These are phyloP conservation scores for Schizopygopsis malacanthus DNA, from an alignment of 2,797 vertebrate genomes.

Conservation along the genomic window DNA sequence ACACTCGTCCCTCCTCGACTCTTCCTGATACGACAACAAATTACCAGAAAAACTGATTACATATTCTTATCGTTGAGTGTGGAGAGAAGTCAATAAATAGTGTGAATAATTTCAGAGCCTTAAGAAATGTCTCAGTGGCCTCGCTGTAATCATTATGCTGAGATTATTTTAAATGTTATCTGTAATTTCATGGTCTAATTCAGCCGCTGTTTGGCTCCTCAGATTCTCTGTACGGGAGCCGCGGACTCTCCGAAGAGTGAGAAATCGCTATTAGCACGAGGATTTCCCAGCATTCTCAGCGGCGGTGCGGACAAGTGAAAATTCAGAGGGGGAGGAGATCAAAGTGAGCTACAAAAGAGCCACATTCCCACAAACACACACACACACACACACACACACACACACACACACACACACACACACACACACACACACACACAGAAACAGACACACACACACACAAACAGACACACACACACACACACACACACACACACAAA, in stretches of 20 bases:
- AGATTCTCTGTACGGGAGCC: slow-evolving; percentile 23
- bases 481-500: background rate
- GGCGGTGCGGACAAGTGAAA: background rate
- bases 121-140: slow-evolving; percentile 45
- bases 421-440: background rate
- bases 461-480: background rate
- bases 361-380: background rate
- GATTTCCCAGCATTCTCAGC: slow-evolving; percentile 16
- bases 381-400: background rate
- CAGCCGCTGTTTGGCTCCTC: slow-evolving; percentile 31
- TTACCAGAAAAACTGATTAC: slow-evolving; percentile 49
- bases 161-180: slow-evolving; percentile 54
- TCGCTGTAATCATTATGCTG: slow-evolving; percentile 40
- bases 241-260: slow-evolving; percentile 28
- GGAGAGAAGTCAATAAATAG: slow-evolving; percentile 36
- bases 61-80: slow-evolving; percentile 34
- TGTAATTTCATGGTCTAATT: slow-evolving; percentile 50
- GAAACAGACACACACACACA: no score
- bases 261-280: slow-evolving; percentile 19
- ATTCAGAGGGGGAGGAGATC: slow-evolving; percentile 2
- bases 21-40: slow-evolving; percentile 39
- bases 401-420: background rate
- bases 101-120: slow-evolving; percentile 44
- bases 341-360: slow-evolving; percentile 6
- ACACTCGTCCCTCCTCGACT: slow-evolving; percentile 16